Evolutionary conservation across 1,140 invertebrate species (phyloP), one percentile per base, ranked within the genome.

Genomic region (Lerema accius): DNA sequence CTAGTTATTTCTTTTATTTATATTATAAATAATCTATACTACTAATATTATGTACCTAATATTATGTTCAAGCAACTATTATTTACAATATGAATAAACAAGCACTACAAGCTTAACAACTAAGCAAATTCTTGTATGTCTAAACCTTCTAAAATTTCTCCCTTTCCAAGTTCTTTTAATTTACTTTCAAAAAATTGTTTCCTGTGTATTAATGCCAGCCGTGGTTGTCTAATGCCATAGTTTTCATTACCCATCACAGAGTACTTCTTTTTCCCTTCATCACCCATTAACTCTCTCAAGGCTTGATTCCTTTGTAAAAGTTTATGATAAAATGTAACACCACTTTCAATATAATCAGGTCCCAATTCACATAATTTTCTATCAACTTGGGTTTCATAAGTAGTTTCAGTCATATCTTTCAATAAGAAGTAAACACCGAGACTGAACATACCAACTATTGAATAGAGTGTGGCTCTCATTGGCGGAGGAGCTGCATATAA

Each of bases 281-380:
- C 70, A 1, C 94, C 94, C 79, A 96, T 88, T 1, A 97, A 76
- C 40, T 88, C 80, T 67, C 95, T 84, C 10, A 96, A 72, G 0
- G 95, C 95, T 64, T 93, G 92, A 81, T 97, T 97, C 76, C 94
- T 93, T 65, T 93, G 84, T 39, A 96, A 74, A 7, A 94, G 80
- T 86, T 96, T 96, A 23, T 92, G 91, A 82, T 96, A 97, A 86
- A 93, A 97, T 77, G 95, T 94, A 28, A 94, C 90, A 6, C 95
- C 96, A 32, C 95, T 95, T 78, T 94, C 89, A 4, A 94, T 84
- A 82, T 94, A 96, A 23, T 93, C 91, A 15, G 86, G 78, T 17
- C 93, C 93, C 45, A 95, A 69, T 14, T 89, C 71, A 56, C 92
- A 91, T 7, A 96, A 78, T 53, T 89, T 78, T 63, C 93, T 84